Evolutionary conservation across 2,888 invertebrate genomes (phyloP).

Genomic region (Protophormia terraenovae): DNA sequence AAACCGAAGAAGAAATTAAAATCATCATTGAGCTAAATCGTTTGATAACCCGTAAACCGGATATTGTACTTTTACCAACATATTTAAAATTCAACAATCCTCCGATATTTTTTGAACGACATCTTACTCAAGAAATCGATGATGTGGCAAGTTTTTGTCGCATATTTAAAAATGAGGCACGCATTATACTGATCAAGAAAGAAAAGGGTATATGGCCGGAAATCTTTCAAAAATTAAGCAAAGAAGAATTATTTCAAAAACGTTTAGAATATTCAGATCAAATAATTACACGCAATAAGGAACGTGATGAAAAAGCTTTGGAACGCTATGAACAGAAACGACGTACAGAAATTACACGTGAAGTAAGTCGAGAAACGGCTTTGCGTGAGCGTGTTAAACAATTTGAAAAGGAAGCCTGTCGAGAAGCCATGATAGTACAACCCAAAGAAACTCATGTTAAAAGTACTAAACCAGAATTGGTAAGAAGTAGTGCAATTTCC

Average conservation of each 20-base stretch:
- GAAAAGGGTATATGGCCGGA: slow-evolving; percentile 78
- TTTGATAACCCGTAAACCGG: slow-evolving; percentile 77
- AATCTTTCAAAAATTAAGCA: slow-evolving; percentile 77
- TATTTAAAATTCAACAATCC: slow-evolving; percentile 80
- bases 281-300: slow-evolving; percentile 77
- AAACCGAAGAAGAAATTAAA: slow-evolving; percentile 80
- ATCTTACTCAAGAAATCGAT: slow-evolving; percentile 78
- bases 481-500: neutral
- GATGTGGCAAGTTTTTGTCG: slow-evolving; percentile 79
- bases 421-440: slow-evolving; percentile 75
- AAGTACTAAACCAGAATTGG: neutral
- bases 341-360: slow-evolving; percentile 77
- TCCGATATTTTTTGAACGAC: slow-evolving; percentile 80
- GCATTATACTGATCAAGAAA: slow-evolving; percentile 78
- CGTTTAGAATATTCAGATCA: slow-evolving; percentile 78
- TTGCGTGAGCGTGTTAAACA: slow-evolving; percentile 77
- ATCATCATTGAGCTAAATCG: slow-evolving; percentile 79
- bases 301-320: slow-evolving; percentile 76
- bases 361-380: slow-evolving; percentile 77
- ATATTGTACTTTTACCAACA: slow-evolving; percentile 77
- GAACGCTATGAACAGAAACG: slow-evolving; percentile 77
- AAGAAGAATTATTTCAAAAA: slow-evolving; percentile 75
- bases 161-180: slow-evolving; percentile 79
- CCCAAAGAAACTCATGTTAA: slow-evolving; percentile 75
- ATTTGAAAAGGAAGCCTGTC: slow-evolving; percentile 75